Conservation (phyloP, 2,113 vertebrate species). For the Tricholaema leucomelas region DNA sequence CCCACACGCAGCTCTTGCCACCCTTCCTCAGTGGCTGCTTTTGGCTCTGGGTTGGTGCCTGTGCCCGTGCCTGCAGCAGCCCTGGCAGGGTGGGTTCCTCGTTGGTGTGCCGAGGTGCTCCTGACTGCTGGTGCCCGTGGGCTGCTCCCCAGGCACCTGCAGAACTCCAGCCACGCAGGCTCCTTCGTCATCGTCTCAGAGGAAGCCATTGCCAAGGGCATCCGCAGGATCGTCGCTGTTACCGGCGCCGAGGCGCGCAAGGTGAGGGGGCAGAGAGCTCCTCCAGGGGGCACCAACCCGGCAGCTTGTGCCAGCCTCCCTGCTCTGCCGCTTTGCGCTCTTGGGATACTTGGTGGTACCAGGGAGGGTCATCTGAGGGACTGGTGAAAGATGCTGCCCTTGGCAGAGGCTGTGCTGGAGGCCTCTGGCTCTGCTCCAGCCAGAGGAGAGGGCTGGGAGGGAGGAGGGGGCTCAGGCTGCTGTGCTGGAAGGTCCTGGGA, state of each 20-base stretch:
- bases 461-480: not conserved
- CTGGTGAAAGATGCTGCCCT: not conserved
- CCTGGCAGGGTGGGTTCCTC: not conserved
- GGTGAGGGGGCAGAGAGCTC: slow-evolving; percentile 70
- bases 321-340: no score
- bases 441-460: no score
- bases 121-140: not conserved
- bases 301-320: no score
- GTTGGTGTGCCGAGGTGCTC: not conserved
- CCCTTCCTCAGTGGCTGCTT: not conserved
- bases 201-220: slow-evolving; percentile 98
- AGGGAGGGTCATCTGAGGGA: not conserved
- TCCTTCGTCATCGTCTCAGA: slow-evolving; percentile 94
- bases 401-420: no score
- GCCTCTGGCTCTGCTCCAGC: no score
- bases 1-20: not conserved
- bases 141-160: slow-evolving; percentile 85
- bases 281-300: not conserved
- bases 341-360: no score
- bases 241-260: slow-evolving; percentile 93
- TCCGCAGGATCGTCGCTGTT: slow-evolving; percentile 94
- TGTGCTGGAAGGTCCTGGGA: not conserved
- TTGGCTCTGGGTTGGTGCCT: no score
- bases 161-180: slow-evolving; percentile 87
- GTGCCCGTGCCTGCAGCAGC: not conserved